phyloP scores from a whole-genome alignment of 2,113 vertebrate species.

The Columba livia region DNA sequence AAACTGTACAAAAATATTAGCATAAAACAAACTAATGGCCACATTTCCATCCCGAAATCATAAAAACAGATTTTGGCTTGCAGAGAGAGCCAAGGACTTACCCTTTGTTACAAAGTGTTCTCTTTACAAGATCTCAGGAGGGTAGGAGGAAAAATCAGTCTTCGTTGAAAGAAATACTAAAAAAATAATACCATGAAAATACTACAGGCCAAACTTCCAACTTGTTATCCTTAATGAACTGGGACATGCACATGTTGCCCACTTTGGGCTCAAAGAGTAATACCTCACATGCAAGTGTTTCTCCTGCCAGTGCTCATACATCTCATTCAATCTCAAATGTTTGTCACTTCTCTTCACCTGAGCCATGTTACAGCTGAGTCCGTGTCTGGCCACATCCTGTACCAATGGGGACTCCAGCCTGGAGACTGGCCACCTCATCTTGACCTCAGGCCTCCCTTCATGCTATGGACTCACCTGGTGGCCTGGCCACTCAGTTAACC shows the following conservation, averaged over 20 bases:
- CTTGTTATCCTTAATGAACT: neutral
- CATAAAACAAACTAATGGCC: neutral
- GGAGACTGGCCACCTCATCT: neutral
- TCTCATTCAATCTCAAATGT: accelerated
- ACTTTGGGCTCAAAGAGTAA: neutral
- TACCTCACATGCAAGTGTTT: neutral
- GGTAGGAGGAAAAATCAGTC: neutral
- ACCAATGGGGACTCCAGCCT: accelerated
- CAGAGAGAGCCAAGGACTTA: neutral
- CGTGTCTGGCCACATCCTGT: accelerated
- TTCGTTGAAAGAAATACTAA: neutral
- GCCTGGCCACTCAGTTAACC: neutral
- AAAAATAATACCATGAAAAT: neutral
- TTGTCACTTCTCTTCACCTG: accelerated
- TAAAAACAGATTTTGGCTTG: neutral
- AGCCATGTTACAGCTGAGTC: accelerated
- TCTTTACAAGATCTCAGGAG: neutral
- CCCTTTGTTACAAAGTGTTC: neutral
- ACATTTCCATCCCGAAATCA: neutral
- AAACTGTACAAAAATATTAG: neutral
- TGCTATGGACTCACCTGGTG: accelerated
- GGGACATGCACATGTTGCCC: neutral
- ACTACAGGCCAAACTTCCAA: neutral
- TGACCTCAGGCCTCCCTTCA: neutral
- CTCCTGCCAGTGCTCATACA: neutral